These are phyloP conservation scores for Junco hyemalis DNA, from an alignment of 2,113 vertebrate species.

Conservation along the genomic window DNA sequence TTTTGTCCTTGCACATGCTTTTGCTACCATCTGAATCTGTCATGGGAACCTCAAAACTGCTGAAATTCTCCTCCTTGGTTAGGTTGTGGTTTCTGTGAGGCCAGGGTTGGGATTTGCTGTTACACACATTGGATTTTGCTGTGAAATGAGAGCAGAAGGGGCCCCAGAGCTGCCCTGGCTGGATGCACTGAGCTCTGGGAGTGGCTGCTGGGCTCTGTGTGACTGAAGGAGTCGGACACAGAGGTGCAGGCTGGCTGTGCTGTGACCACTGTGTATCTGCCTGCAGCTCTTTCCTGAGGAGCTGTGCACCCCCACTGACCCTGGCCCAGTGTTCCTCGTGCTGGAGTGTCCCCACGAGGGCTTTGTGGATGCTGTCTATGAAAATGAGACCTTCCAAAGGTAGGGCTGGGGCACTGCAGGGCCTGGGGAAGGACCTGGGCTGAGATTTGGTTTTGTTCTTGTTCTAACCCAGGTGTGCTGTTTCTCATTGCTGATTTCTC, in stretches of 20 bases:
- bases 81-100: not conserved
- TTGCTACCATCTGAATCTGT: not conserved
- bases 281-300: constrained; percentile 88
- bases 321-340: constrained; percentile 84
- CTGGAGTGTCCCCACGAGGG: constrained; percentile 90
- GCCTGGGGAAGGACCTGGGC: not conserved
- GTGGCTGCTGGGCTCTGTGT: not conserved
- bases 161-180: not conserved
- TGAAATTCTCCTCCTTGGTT: not conserved
- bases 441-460: not conserved
- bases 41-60: not conserved
- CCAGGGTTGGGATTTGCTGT: not conserved
- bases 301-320: constrained; percentile 86
- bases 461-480: not conserved
- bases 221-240: rapidly evolving
- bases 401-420: not conserved
- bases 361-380: constrained; percentile 82
- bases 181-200: not conserved
- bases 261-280: not conserved
- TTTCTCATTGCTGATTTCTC: not conserved
- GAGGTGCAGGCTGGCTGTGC: rapidly evolving
- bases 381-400: constrained; percentile 70
- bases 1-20: not conserved
- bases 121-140: not conserved
- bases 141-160: not conserved